Conservation (phyloP, 1,140 invertebrate species). For the Drosophila ercepeae region DNA sequence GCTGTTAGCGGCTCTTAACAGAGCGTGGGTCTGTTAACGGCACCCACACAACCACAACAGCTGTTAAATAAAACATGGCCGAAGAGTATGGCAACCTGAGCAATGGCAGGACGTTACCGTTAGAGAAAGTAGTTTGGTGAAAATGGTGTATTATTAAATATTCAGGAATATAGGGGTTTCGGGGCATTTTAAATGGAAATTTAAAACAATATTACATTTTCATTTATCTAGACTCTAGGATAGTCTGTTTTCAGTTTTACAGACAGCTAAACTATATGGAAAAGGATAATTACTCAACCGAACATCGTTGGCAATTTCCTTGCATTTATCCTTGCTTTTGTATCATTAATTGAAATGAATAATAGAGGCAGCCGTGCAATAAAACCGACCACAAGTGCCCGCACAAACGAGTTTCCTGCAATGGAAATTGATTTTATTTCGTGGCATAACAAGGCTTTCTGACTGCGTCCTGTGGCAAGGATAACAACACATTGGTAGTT, state of each 20-base stretch:
- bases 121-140: background rate
- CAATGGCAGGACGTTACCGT: background rate
- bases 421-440: constrained; percentile 66
- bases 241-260: too few species aligned
- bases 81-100: background rate
- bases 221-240: too few species aligned
- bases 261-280: background rate
- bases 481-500: constrained; percentile 56
- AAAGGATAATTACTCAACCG: background rate
- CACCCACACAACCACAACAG: constrained; percentile 9
- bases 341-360: constrained; percentile 66
- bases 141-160: background rate
- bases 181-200: background rate
- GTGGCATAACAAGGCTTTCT: constrained; percentile 24
- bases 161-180: background rate
- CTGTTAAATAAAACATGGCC: constrained; percentile 3
- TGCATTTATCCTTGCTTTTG: constrained; percentile 27
- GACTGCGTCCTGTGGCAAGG: constrained; percentile 39
- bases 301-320: constrained; percentile 20
- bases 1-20: constrained; percentile 30
- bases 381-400: constrained; percentile 13
- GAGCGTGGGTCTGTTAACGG: constrained; percentile 22
- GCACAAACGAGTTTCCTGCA: constrained; percentile 35
- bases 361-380: constrained; percentile 38
- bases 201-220: too few species aligned